These are phyloP conservation scores for Temnothorax longispinosus DNA, from an alignment of 1,140 invertebrate species.

Conservation along the genomic window DNA sequence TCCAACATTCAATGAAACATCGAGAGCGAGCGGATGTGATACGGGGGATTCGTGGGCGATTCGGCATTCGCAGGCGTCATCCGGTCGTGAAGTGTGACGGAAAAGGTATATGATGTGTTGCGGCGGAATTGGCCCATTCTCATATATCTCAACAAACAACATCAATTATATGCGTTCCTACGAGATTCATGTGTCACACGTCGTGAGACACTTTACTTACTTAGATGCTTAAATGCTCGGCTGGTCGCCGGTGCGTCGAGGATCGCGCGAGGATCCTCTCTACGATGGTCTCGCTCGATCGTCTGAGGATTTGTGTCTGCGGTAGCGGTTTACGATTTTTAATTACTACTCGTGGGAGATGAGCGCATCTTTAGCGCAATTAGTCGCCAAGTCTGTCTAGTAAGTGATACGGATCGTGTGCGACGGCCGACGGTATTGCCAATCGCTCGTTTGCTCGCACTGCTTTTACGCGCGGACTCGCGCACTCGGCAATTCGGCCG, in stretches of 20 bases:
- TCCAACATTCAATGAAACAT: conserved; percentile 40
- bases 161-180: conserved; percentile 46
- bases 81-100: conserved; percentile 35
- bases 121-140: conserved; percentile 35
- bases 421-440: background rate
- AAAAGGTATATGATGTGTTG: conserved; percentile 15
- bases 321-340: conserved; percentile 27
- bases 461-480: conserved; percentile 1
- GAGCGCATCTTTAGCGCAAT: conserved; percentile 2
- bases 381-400: conserved; percentile 9
- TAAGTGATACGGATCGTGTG: background rate
- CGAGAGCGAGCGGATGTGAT: conserved; percentile 36
- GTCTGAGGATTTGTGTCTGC: conserved; percentile 14
- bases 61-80: conserved; percentile 59
- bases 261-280: conserved; percentile 52
- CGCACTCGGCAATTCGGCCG: background rate
- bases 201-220: conserved; percentile 71
- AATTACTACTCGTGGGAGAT: background rate
- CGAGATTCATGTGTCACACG: conserved; percentile 42
- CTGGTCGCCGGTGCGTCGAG: conserved; percentile 42
- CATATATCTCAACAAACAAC: conserved; percentile 47
- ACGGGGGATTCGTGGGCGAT: conserved; percentile 1
- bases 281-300: conserved; percentile 51
- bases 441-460: conserved; percentile 35
- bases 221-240: conserved; percentile 67